Conservation (phyloP, 2,113 vertebrate species). For the Falco punctatus region DNA sequence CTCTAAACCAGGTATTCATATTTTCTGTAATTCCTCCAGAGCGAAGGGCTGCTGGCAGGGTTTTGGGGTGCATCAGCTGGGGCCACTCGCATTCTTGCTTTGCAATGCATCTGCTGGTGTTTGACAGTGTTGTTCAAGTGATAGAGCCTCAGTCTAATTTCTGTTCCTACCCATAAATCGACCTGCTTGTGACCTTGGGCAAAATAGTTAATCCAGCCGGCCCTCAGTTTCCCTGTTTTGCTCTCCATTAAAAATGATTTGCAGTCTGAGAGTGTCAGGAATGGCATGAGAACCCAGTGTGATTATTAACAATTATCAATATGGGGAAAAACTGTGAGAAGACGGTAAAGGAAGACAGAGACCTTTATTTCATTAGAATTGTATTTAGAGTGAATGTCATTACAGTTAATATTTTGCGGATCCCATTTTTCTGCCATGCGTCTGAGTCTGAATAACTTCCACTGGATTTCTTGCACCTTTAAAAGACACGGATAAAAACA, state of each 20-base stretch:
- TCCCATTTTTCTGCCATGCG: not conserved
- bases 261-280: not conserved
- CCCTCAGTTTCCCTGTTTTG: slow-evolving; percentile 59
- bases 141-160: not conserved
- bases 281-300: not conserved
- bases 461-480: not conserved
- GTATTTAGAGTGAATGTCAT: not conserved
- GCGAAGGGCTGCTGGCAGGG: not conserved
- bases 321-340: not conserved
- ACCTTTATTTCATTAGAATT: not conserved
- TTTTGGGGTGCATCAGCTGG: not conserved
- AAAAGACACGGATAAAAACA: not conserved
- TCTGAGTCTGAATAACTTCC: not conserved
- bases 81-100: not conserved
- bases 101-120: not conserved
- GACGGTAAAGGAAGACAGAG: not conserved
- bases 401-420: not conserved
- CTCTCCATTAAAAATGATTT: slow-evolving; percentile 51
- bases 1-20: not conserved
- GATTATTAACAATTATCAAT: slow-evolving; percentile 30
- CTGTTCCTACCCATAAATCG: slow-evolving; percentile 11
- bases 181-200: slow-evolving; percentile 33
- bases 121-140: not conserved
- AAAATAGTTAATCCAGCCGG: slow-evolving; percentile 25
- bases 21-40: not conserved